Conservation (phyloP, 2,888 invertebrate species). For the Campoletis raptor region DNA sequence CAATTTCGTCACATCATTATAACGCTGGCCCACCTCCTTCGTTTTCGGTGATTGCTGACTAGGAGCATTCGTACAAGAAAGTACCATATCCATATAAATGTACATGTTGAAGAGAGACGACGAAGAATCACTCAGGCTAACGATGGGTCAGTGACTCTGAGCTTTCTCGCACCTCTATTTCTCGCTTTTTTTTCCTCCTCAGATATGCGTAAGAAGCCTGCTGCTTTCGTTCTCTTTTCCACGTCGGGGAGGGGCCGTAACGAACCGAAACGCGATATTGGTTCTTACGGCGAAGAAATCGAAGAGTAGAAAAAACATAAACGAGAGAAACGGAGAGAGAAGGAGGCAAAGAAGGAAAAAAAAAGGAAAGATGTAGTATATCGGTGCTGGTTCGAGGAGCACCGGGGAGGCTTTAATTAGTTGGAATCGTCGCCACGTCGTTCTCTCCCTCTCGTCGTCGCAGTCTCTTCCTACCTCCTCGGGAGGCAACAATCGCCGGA, state of each 20-base stretch:
- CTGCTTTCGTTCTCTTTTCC: constrained; percentile 32
- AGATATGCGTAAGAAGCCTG: constrained; percentile 6
- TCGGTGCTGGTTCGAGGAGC: constrained; percentile 68
- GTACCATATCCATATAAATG: background rate
- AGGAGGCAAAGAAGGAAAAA: constrained; percentile 58
- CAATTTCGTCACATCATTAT: constrained; percentile 76
- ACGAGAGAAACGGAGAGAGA: constrained; percentile 43
- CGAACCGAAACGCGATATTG: constrained; percentile 65
- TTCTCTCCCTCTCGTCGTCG: constrained; percentile 57
- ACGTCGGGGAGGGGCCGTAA: constrained; percentile 34
- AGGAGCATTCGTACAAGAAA: constrained; percentile 20
- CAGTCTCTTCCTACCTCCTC: constrained; percentile 42
- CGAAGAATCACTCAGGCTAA: constrained; percentile 67
- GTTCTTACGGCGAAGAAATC: constrained; percentile 53
- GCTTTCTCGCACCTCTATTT: constrained; percentile 67
- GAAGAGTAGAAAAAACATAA: constrained; percentile 62
- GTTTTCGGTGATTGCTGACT: constrained; percentile 63
- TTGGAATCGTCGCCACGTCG: constrained; percentile 81
- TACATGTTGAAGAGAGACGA: constrained; percentile 4
- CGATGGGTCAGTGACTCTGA: constrained; percentile 73
- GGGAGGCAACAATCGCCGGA: constrained; percentile 81
- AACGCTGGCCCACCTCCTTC: constrained; percentile 66
- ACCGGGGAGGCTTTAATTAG: constrained; percentile 81
- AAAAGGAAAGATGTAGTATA: constrained; percentile 67
- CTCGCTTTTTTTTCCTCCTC: constrained; percentile 39